A percentile compares a stretch with the other conserved stretches of the same genome.
Evolutionary conservation across 2,113 vertebrate species (phyloP).

Genomic region (Vicugna pacos): DNA sequence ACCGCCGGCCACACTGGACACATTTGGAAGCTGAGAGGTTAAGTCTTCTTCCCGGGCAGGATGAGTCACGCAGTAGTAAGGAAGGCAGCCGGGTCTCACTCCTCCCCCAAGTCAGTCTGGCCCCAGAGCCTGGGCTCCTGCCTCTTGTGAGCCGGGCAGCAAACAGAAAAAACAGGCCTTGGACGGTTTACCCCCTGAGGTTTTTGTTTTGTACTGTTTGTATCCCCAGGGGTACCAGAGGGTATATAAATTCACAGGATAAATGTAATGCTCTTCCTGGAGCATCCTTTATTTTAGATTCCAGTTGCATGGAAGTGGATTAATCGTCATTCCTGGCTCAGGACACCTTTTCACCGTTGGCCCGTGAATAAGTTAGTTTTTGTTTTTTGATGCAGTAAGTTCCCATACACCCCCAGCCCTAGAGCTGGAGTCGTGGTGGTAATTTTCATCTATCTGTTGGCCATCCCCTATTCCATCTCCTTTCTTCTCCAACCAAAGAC

Average conservation of each 20-base stretch:
- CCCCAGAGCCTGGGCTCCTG: background rate
- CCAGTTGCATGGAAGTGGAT: background rate
- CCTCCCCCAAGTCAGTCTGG: background rate
- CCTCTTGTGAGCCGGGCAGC: background rate
- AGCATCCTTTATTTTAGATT: slow-evolving; percentile 9
- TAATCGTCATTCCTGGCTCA: background rate
- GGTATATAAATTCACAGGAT: background rate
- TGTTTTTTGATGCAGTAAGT: background rate
- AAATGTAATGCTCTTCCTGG: background rate
- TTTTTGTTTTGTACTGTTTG: background rate
- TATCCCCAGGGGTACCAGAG: background rate
- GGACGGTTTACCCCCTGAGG: background rate
- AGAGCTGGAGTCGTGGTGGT: background rate
- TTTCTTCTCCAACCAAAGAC: background rate
- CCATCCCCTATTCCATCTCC: too few relatives aligned
- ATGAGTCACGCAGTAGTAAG: background rate
- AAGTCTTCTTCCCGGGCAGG: background rate
- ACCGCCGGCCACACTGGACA: too few relatives aligned
- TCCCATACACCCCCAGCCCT: background rate
- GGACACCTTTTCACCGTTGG: background rate
- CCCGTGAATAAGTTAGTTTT: background rate
- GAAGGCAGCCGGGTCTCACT: background rate
- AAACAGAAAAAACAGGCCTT: background rate
- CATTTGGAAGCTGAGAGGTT: background rate
- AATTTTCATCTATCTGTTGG: background rate